Evolutionary conservation across 2,797 vertebrate genomes (phyloP).

Genomic region (Thaleichthys pacificus): DNA sequence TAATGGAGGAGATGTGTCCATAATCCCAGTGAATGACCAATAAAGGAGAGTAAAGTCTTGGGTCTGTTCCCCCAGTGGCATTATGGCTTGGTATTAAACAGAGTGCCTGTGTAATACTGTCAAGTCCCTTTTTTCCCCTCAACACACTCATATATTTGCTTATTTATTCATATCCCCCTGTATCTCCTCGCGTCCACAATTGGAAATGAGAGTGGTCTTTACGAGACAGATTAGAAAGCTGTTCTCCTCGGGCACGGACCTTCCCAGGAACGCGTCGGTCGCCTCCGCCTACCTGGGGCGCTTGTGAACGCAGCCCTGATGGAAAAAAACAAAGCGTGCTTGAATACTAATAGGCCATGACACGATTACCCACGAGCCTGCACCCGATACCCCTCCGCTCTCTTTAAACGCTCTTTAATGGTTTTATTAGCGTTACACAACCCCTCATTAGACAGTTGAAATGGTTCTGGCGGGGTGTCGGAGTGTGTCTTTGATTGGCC

Average conservation of each 20-base stretch:
- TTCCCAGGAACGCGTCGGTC: constrained; percentile 39
- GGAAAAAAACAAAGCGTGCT: constrained; percentile 64
- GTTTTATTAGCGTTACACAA: constrained; percentile 71
- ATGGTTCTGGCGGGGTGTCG: constrained; percentile 62
- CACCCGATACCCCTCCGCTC: constrained; percentile 68
- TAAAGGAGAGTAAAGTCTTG: constrained; percentile 75
- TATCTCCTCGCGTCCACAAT: constrained; percentile 28
- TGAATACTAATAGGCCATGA: constrained; percentile 78
- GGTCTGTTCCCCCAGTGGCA: constrained; percentile 69
- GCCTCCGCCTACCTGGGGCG: constrained; percentile 50
- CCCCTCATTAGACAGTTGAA: constrained; percentile 73
- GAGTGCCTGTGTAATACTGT: constrained; percentile 75
- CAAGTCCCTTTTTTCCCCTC: constrained; percentile 69
- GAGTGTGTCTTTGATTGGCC: constrained; percentile 58
- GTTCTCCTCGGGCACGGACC: constrained; percentile 56
- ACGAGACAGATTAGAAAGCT: constrained; percentile 60
- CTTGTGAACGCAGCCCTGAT: constrained; percentile 62
- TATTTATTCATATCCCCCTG: constrained; percentile 44
- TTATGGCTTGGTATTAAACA: constrained; percentile 73
- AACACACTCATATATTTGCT: constrained; percentile 60
- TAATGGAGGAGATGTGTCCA: constrained; percentile 78
- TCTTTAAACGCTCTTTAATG: constrained; percentile 74
- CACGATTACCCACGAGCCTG: constrained; percentile 71
- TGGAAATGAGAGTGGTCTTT: constrained; percentile 56
- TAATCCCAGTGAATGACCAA: constrained; percentile 77